Evolutionary conservation across 2,797 vertebrate species (phyloP).

Genomic region (Setipinna tenuifilis): DNA sequence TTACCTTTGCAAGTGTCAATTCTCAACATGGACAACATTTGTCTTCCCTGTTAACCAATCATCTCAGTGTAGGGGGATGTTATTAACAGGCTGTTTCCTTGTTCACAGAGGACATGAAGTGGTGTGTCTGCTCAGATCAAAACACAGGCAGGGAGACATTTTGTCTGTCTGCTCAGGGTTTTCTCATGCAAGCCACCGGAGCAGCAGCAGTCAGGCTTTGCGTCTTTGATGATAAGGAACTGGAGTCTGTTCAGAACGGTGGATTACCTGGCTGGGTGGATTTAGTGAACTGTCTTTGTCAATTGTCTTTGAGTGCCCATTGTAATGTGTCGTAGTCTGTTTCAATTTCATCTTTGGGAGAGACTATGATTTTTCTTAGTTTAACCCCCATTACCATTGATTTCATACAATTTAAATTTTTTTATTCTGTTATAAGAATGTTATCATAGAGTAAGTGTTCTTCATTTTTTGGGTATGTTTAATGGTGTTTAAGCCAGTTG

Average conservation of each 20-base stretch:
- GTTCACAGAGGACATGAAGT: not conserved
- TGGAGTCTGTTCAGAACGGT: not conserved
- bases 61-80: not conserved
- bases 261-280: not conserved
- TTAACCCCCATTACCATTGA: too few species aligned
- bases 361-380: not conserved
- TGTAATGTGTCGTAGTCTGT: not conserved
- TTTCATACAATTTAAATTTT: not conserved
- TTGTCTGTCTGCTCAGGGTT: not conserved
- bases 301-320: not conserved
- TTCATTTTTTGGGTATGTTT: not conserved
- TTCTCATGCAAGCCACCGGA: not conserved
- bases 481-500: not conserved
- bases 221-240: slow-evolving; percentile 13
- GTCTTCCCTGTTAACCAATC: not conserved
- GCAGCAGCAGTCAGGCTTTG: not conserved
- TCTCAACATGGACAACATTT: not conserved
- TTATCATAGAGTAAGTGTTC: not conserved
- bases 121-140: not conserved
- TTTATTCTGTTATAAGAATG: not conserved
- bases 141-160: not conserved
- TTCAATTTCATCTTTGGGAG: not conserved
- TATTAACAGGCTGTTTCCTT: not conserved
- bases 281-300: not conserved
- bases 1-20: not conserved